Percentiles rank a stretch among this genome's conserved stretches.
These are phyloP conservation scores for Holocentrus rufus DNA, from an alignment of 2,797 vertebrate species.

Conservation along the genomic window DNA sequence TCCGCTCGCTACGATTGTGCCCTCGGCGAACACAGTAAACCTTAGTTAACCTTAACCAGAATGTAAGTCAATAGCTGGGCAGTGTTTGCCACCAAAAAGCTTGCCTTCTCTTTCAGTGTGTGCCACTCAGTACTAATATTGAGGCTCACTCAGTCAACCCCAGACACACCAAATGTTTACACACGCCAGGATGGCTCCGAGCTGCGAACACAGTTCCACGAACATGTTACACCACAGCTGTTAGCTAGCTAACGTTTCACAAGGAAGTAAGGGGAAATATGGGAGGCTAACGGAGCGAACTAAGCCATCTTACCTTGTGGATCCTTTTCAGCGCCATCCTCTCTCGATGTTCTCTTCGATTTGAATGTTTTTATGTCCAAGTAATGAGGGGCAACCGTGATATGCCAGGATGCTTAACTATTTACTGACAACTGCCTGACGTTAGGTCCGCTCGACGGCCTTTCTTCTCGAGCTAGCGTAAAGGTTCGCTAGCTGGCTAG, in stretches of 20 bases:
- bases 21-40: too few species aligned
- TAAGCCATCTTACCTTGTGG: slow-evolving; percentile 79
- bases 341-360: slow-evolving; percentile 48
- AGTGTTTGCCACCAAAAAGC: not conserved
- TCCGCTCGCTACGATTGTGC: slow-evolving; percentile 7
- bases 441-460: slow-evolving; percentile 61
- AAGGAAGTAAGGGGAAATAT: not conserved
- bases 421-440: slow-evolving; percentile 17
- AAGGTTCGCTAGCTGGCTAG: slow-evolving; percentile 55
- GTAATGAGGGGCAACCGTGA: slow-evolving; percentile 25
- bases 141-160: not conserved
- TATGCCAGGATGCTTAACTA: slow-evolving; percentile 59
- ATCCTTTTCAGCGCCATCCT: slow-evolving; percentile 87
- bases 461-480: slow-evolving; percentile 64
- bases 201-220: slow-evolving; percentile 7
- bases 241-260: slow-evolving; percentile 21
- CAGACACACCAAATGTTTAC: not conserved
- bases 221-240: slow-evolving; percentile 39
- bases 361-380: slow-evolving; percentile 42
- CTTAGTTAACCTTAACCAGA: slow-evolving; percentile 3
- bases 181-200: not conserved
- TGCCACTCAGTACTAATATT: not conserved
- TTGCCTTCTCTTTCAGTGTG: too few species aligned
- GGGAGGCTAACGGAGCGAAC: slow-evolving; percentile 62
- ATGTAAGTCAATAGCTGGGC: slow-evolving; percentile 5